Base-by-base conservation (phyloP, 2,113 vertebrate genomes). In the Delphinus delphis region DNA sequence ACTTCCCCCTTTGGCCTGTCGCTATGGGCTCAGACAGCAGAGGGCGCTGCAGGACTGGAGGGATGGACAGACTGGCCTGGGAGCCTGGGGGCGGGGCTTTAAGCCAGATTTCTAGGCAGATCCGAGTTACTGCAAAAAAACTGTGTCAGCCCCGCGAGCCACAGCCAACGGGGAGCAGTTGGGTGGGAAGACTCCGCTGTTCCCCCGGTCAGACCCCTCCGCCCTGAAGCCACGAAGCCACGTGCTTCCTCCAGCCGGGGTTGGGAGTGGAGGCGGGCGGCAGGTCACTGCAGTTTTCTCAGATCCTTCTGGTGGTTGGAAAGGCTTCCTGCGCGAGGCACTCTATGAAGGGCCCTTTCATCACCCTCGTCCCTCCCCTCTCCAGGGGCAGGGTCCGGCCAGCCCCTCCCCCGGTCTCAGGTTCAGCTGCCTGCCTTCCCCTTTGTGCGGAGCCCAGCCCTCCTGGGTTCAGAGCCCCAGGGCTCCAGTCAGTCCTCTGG, bases 1-100 rank as follows among this genome's bases (percentile, higher is more conserved):
- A 28, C 21, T 6, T n/a, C 4, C 8, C 0, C 0, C n/a, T 38
- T 77, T 21, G 70, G 63, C 60, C 87, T 33, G 83, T 68, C 10
- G 3, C 55, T 23, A 11, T 8, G 0, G 8, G 2, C 13, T 23
- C 3, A 0, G 71, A 65, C 97, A 95, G 95, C 95, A 97, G 97
- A 77, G 71, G 95, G 71, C 82, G n/a, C 93, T 95, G 96, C 96
- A 95, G 95, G 97, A 96, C 63, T 2, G 60, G 41, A 71, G 8
- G 44, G 28, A 8, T 7, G 38, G 26, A 21, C 3, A 7, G 36
- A 8, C 5, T 0, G 63, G 36, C 1, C 1, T 0, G 36, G 17
- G 10, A 12, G 17, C 11, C 1, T 1, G 14, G 14, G 20, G n/a
- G 67, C 5, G 0, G 6, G 47, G n/a, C 28, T 84, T 55, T 6